Evolutionary conservation across 1,140 invertebrate genomes (phyloP).

Genomic region (Macrobrachium rosenbergii): DNA sequence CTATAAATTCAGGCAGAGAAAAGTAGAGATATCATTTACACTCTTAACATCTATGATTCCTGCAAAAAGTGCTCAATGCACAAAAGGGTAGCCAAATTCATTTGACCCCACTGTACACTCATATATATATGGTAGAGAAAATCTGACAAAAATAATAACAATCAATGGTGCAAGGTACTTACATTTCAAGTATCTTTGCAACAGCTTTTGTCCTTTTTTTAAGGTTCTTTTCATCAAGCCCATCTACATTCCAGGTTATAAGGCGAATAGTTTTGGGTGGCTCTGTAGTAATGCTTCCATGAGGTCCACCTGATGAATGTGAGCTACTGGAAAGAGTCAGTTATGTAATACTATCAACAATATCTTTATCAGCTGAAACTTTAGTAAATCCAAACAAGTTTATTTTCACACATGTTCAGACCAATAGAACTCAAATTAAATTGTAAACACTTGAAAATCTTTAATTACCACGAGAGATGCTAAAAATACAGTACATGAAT

Average conservation of each 20-base stretch:
- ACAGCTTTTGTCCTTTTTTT: slow-evolving; percentile 74
- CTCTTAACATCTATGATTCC: too few relatives aligned
- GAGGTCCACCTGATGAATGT: slow-evolving; percentile 10
- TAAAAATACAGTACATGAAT: too few relatives aligned
- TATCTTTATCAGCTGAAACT: background rate
- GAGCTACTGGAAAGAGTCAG: slow-evolving; percentile 33
- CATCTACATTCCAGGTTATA: slow-evolving; percentile 78
- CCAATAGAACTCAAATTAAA: too few relatives aligned
- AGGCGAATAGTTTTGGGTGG: slow-evolving; percentile 70
- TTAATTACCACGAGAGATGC: too few relatives aligned
- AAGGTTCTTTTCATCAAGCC: slow-evolving; percentile 74
- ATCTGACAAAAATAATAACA: background rate
- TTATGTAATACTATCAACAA: background rate
- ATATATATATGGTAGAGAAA: background rate
- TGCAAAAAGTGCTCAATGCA: too few relatives aligned
- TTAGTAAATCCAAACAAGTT: too few relatives aligned
- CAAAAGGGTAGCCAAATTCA: too few relatives aligned
- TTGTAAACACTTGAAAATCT: too few relatives aligned
- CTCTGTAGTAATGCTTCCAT: slow-evolving; percentile 64
- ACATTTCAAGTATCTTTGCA: slow-evolving; percentile 73
- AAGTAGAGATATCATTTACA: too few relatives aligned
- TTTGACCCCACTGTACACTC: too few relatives aligned
- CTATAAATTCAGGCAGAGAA: too few relatives aligned
- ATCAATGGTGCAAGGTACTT: slow-evolving; percentile 43
- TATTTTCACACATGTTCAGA: too few relatives aligned